Base-by-base conservation (phyloP, 1,140 invertebrate genomes). In the Wiebesia pumilae region DNA sequence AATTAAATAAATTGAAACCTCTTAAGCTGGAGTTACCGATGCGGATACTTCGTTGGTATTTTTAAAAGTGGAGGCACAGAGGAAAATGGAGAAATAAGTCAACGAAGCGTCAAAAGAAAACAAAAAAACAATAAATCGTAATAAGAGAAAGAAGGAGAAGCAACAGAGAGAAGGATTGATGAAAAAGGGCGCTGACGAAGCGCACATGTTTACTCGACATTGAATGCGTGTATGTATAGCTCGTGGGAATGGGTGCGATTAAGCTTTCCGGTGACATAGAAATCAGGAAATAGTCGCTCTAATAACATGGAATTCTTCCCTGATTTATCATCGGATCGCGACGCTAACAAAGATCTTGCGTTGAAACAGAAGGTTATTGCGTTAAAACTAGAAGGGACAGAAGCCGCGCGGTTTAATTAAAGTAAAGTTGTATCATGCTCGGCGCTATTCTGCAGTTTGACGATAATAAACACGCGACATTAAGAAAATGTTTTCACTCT, bases 181-280 rank as follows among this genome's bases (percentile, higher is more conserved):
- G 86, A 89, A 80, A 84, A 81, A 80, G 80, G 80, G 80, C 14
- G 51, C 73, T 65, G 35, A 86, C 87, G 77, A 62, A 77, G 87
- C 87, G 83, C 87, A 58, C 35, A 83, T 83, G 58, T 83, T 82
- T 82, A 81, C 69, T 84, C 75, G 75, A 71, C 38, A 83, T 78
- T 73, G 54, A 54, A 43, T 69, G 87, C 71, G 88, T 88, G 83
- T 85, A 85, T 77, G 85, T 84, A 65, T 1, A 87, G 87, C 81
- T 88, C 91, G 91, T 92, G 91, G 90, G 91, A 93, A 93, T 90
- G 77, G 77, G n/a, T 40, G 62, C 81, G 80, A 54, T 85, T 88
- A 82, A 89, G 87, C 89, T 88, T 89, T 89, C 87, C 88, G 84
- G 81, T 58, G 77, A 88, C 83, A 79, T 87, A 73, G 43, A 88